These are phyloP conservation scores for Drosophila phalerata DNA, from an alignment of 2,888 invertebrate genomes.

Conservation along the genomic window DNA sequence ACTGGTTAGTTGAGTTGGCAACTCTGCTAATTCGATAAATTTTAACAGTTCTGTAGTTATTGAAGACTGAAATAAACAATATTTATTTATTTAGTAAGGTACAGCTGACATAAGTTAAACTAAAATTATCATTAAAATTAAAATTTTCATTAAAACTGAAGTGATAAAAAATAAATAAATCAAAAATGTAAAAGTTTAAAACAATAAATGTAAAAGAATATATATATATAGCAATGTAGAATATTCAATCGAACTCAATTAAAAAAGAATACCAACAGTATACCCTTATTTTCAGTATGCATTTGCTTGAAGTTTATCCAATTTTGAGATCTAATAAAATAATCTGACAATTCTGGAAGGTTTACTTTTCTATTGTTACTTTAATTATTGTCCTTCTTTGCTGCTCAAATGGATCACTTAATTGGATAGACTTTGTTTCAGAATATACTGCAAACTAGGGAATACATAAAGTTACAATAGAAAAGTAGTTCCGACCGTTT, in stretches of 20 bases:
- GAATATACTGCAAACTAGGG: background rate
- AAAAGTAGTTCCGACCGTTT: background rate
- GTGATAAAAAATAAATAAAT: no score
- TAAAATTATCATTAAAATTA: no score
- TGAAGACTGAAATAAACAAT: no score
- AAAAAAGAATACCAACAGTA: background rate
- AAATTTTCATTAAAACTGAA: background rate
- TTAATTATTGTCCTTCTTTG: background rate
- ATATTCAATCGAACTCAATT: no score
- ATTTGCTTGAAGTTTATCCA: background rate
- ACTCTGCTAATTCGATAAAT: conserved; percentile 3
- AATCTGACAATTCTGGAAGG: background rate
- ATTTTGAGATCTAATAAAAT: background rate
- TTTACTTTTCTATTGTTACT: background rate
- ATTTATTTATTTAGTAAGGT: no score
- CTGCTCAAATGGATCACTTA: background rate
- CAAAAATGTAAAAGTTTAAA: no score
- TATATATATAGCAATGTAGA: no score
- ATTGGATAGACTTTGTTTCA: background rate
- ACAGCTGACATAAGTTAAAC: background rate
- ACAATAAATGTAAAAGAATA: no score
- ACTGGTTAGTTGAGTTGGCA: background rate
- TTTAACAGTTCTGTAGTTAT: background rate
- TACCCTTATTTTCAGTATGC: background rate
- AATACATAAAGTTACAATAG: background rate